Evolutionary conservation across 2,113 vertebrate species (phyloP), one percentile per base, ranked within the genome.

Genomic region (Chionomys nivalis): DNA sequence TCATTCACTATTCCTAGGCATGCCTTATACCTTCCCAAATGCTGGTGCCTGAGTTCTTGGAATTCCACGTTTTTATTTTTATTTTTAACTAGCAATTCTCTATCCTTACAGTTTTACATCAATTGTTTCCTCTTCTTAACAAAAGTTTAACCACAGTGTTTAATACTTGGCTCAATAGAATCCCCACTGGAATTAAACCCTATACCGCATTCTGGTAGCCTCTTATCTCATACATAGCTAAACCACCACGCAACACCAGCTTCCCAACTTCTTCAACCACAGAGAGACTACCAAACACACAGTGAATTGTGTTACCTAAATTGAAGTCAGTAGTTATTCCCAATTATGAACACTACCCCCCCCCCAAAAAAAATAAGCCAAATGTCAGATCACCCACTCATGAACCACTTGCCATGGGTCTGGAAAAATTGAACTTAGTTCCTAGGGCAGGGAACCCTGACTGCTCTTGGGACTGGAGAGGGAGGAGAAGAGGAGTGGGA

Each of bases 241-340:
- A 91, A 19, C 19, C 39, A n/a, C 36, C 13, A 19, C 4, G 9
- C 1, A 23, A 3, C n/a, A 39, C 76, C 31, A 58, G 31, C n/a
- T 91, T 86, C 47, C 19, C 44, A 66, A 1, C 10, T 31, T 0
- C 24, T 55, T 94, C 44, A 33, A 87, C 4, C 93, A 75, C 21
- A 95, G 52, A 94, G 28, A 61, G 26, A 44, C 66, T 8, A 31
- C 12, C 12, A 77, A 76, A 63, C 3, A 88, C 4, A 42, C 7
- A 73, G 21, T 5, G 36, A n/a, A 42, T 66, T 16, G 11, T 72
- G 6, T 55, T 76, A 66, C 12, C 42, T 63, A 73, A 47, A 26
- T 4, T 65, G 26, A 63, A 94, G 36, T 75, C 31, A 77, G n/a
- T 92, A 93, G 58, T n/a, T 96, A 36, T 89, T 87, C n/a, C 81